phyloP scores from a whole-genome alignment of 2,113 vertebrate genomes.

The Sula dactylatra region DNA sequence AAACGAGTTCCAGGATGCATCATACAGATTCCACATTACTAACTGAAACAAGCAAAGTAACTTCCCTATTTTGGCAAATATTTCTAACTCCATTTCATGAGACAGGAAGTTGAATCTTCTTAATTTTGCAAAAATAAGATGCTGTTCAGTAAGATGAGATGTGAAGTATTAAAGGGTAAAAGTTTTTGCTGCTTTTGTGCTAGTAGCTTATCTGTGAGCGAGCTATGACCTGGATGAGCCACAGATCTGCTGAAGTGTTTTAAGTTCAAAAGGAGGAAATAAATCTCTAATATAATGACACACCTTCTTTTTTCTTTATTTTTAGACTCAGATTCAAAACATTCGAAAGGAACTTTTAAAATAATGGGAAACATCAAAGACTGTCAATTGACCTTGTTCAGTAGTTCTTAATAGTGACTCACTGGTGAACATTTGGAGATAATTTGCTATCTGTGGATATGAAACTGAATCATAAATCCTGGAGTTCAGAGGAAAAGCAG shows the following conservation, averaged over 20 bases:
- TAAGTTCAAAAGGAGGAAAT: constrained; percentile 66
- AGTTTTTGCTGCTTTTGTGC: neutral
- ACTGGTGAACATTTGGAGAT: constrained; percentile 77
- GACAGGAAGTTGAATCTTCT: neutral
- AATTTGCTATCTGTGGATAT: constrained; percentile 73
- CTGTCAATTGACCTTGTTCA: constrained; percentile 66
- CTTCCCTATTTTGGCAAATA: neutral
- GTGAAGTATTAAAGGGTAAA: neutral
- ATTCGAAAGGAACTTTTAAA: constrained; percentile 63
- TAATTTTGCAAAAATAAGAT: neutral
- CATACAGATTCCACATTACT: neutral
- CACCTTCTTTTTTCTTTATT: constrained; percentile 61
- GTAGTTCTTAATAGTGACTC: constrained; percentile 67
- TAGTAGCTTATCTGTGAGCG: constrained; percentile 37
- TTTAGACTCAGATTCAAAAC: constrained; percentile 68
- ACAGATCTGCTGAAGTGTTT: constrained; percentile 33
- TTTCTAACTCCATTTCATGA: neutral
- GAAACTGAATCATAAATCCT: constrained; percentile 75
- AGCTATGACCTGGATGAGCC: constrained; percentile 58
- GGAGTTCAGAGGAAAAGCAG: constrained; percentile 62
- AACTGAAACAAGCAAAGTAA: neutral
- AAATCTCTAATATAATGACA: constrained; percentile 63
- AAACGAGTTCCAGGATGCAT: neutral
- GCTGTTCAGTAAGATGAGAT: neutral
- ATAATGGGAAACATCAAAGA: constrained; percentile 60